Evolutionary conservation across 2,888 invertebrate genomes (phyloP).

Genomic region (Rhingia campestris): DNA sequence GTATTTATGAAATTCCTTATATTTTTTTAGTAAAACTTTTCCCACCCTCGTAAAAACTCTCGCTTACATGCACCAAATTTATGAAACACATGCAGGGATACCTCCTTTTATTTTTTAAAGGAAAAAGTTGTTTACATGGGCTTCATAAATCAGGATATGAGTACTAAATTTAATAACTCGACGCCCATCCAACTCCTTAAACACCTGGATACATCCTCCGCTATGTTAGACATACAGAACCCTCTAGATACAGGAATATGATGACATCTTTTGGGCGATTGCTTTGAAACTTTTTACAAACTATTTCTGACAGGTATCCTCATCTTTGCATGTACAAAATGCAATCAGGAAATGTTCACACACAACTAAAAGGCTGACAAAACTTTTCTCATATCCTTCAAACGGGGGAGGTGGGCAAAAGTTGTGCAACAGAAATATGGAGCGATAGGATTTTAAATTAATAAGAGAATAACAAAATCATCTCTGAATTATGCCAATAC

Average conservation of each 20-base stretch:
- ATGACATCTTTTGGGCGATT: neutral
- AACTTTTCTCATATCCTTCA: slow-evolving; percentile 42
- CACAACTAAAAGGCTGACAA: neutral
- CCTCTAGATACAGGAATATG: too few species aligned
- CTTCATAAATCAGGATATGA: neutral
- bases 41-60: too few species aligned
- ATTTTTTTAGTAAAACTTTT: too few species aligned
- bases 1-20: too few species aligned
- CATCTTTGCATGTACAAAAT: neutral
- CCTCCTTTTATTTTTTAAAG: neutral
- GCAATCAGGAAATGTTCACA: neutral
- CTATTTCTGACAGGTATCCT: neutral
- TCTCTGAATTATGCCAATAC: slow-evolving; percentile 11
- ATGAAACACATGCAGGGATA: neutral
- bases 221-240: neutral
- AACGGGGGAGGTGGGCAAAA: neutral
- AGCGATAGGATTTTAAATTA: neutral
- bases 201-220: neutral
- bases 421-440: slow-evolving; percentile 2
- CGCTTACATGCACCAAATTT: neutral
- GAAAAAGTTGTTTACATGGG: neutral
- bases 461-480: slow-evolving; percentile 2
- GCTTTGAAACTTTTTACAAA: slow-evolving; percentile 25
- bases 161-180: slow-evolving; percentile 1
- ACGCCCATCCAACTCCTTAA: too few species aligned